Evolutionary conservation across 2,113 vertebrate species (phyloP), one percentile per base, ranked within the genome.

Genomic region (Poecilia latipinna): DNA sequence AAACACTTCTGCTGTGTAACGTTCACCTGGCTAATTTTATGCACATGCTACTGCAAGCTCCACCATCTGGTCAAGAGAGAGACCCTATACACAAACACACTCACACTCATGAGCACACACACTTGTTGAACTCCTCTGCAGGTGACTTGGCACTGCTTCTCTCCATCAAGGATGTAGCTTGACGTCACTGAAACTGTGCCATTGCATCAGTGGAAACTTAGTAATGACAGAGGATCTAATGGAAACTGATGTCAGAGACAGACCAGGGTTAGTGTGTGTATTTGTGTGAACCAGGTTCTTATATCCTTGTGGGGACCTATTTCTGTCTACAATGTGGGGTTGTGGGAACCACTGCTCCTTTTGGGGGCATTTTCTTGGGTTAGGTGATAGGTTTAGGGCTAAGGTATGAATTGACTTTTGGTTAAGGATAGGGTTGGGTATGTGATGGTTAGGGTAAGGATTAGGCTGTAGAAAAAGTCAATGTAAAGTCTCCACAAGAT

Each of bases 201-300:
- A 64, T 51, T 37, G 70, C 82, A 86, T 91, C 89, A 84, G 65
- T 85, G 83, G 85, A 88, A 85, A 84, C 84, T 87, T 88, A 79
- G 78, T 87, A 85, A 90, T 87, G 80, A 68, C 81, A 71, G 71
- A 54, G 60, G 39, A 84, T 72, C 80, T 86, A 76, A 88, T 89
- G 80, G 84, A 91, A 84, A 80, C 67, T 48, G 42, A 80, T 81
- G 82, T 81, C 61, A 88, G 61, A 19, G 29, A 35, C 57, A 42
- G 39, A 15, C 42, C 13, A 15, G 29, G 33, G 37, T 32, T 37
- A 44, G 72, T 66, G 73, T 26, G 37, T 54, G 70, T 31, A 37
- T 60, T 69, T 68, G 75, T 28, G 32, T 15, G 60, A 62, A 35
- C 35, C 35, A 35, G 35, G 35, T 35, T 10, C 35, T 35, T 35